Conservation (phyloP, 2,113 vertebrate genomes). For the Myocastor coypus region DNA sequence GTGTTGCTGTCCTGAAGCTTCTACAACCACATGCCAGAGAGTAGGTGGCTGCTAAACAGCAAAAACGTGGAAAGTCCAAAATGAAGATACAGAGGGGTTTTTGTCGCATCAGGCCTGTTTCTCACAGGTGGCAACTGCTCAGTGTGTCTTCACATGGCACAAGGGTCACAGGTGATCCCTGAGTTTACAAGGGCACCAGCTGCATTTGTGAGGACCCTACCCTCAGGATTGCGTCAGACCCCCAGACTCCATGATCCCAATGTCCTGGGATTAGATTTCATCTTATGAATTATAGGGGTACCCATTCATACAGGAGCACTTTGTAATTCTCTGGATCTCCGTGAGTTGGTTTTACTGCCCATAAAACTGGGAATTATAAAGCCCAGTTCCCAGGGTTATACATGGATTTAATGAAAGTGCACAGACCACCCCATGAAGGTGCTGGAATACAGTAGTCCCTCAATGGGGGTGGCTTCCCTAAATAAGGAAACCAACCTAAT, state of each 20-base stretch:
- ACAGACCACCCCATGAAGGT: not conserved
- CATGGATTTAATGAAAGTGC: rapidly evolving
- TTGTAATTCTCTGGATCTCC: not conserved
- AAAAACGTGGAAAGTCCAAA: not conserved
- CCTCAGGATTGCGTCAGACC: not conserved
- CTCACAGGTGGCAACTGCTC: not conserved
- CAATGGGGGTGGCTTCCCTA: not conserved
- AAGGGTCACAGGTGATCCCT: not conserved
- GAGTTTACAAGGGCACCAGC: not conserved
- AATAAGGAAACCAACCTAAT: constrained; percentile 19
- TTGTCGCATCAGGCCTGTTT: not conserved
- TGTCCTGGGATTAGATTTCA: not conserved
- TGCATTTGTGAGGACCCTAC: not conserved
- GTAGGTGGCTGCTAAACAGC: not conserved
- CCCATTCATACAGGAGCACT: not conserved
- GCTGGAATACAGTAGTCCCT: not conserved
- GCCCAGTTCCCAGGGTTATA: not conserved
- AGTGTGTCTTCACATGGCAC: not conserved
- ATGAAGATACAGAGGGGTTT: not conserved
- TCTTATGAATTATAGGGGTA: too few species aligned
- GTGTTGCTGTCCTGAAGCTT: not conserved
- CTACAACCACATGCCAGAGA: not conserved
- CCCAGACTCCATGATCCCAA: not conserved
- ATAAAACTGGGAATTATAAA: not conserved
- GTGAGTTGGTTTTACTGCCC: not conserved